These are phyloP conservation scores for Dynastes hyllus DNA, from an alignment of 2,888 invertebrate species.

Conservation along the genomic window DNA sequence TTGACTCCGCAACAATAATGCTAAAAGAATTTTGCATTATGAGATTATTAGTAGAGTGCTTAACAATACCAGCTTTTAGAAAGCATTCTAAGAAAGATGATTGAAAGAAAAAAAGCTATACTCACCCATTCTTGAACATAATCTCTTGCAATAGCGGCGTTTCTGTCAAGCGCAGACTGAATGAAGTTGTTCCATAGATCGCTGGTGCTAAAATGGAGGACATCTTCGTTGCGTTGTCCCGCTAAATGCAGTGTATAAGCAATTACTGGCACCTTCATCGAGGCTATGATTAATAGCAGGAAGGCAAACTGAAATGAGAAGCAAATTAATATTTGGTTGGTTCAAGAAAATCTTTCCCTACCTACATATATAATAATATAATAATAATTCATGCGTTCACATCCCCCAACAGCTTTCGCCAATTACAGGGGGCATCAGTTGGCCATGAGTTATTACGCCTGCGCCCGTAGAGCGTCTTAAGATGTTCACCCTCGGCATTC, in stretches of 20 bases:
- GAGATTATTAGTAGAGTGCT: no score
- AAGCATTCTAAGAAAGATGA: not conserved
- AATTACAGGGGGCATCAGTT: no score
- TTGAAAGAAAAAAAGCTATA: not conserved
- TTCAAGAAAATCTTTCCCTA: no score
- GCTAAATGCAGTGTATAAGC: conserved; percentile 10
- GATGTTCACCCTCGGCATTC: no score
- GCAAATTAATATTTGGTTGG: not conserved
- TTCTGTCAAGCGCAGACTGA: not conserved
- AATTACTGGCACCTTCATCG: conserved; percentile 30
- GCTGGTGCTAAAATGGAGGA: not conserved
- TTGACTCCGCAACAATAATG: conserved; percentile 43
- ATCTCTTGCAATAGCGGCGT: not conserved
- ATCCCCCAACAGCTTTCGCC: no score
- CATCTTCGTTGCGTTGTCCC: no score
- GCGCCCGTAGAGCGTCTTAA: no score
- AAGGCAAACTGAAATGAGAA: conserved; percentile 39
- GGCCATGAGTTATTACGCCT: no score
- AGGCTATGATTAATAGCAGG: conserved; percentile 17
- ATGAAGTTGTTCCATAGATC: not conserved
- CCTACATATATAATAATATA: no score
- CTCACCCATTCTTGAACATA: conserved; percentile 19
- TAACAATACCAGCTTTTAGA: not conserved
- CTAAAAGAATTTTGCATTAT: conserved; percentile 14
- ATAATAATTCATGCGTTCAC: no score